phyloP scores from a whole-genome alignment of 2,113 vertebrate species.

The Cnemophilus loriae region DNA sequence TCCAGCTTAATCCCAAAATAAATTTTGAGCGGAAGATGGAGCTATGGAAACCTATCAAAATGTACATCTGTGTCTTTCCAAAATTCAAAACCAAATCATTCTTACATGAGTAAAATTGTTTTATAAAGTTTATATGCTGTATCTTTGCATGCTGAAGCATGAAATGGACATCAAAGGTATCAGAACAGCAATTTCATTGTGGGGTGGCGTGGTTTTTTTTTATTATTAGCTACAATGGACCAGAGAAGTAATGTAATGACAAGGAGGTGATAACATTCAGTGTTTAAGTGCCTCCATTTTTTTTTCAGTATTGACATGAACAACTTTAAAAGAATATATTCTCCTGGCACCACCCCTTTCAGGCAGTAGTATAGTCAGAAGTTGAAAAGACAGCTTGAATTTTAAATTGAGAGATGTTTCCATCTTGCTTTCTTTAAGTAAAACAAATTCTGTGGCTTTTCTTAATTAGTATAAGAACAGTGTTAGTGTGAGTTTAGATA shows the following conservation, averaged over 20 bases:
- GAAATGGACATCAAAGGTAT: background rate
- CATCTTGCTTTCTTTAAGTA: background rate
- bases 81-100: background rate
- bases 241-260: background rate
- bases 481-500: background rate
- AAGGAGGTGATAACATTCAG: background rate
- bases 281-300: background rate
- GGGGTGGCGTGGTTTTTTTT: background rate
- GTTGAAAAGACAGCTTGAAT: background rate
- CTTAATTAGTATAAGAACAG: background rate
- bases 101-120: background rate
- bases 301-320: background rate
- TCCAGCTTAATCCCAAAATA: background rate
- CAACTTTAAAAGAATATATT: background rate
- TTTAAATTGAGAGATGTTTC: background rate
- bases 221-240: background rate
- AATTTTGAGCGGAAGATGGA: background rate
- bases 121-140: background rate
- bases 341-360: background rate
- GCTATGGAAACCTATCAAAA: background rate
- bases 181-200: background rate
- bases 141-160: background rate
- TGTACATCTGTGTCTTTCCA: background rate
- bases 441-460: background rate
- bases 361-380: background rate